A percentile compares a stretch with the other conserved stretches of the same genome.
Conservation (phyloP, 2,888 invertebrate genomes). For the Myopa tessellatipennis region DNA sequence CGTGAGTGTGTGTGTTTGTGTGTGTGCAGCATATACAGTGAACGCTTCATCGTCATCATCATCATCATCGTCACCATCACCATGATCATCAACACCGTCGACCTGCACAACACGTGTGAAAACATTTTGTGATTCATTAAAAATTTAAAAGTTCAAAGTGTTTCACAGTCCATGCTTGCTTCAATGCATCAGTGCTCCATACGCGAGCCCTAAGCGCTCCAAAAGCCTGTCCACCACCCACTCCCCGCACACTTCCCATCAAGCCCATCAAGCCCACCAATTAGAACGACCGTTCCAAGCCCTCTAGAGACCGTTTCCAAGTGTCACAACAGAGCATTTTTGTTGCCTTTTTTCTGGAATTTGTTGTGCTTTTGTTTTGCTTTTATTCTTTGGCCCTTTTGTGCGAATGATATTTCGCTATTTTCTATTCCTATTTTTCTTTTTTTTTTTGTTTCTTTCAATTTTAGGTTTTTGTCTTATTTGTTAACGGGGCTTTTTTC, state of each 20-base stretch:
- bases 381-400: too few species aligned
- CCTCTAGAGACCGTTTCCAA: constrained; percentile 32
- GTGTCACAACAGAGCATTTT: constrained; percentile 30
- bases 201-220: constrained; percentile 37
- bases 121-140: constrained; percentile 60
- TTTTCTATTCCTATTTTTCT: neutral
- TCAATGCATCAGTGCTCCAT: neutral
- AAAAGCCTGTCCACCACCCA: neutral
- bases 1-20: constrained; percentile 23
- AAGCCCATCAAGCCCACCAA: constrained; percentile 30
- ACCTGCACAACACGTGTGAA: constrained; percentile 47
- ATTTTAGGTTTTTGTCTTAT: neutral
- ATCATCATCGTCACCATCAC: neutral
- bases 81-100: constrained; percentile 3
- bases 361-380: neutral
- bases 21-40: neutral
- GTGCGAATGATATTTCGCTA: neutral
- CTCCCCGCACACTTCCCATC: constrained; percentile 44
- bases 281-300: too few species aligned
- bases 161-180: constrained; percentile 54
- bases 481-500: neutral
- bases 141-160: constrained; percentile 61
- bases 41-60: constrained; percentile 7
- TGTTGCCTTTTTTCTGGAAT: neutral
- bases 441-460: constrained; percentile 13